Conservation (phyloP, 2,113 vertebrate species). For the Rhynchomys soricoides region DNA sequence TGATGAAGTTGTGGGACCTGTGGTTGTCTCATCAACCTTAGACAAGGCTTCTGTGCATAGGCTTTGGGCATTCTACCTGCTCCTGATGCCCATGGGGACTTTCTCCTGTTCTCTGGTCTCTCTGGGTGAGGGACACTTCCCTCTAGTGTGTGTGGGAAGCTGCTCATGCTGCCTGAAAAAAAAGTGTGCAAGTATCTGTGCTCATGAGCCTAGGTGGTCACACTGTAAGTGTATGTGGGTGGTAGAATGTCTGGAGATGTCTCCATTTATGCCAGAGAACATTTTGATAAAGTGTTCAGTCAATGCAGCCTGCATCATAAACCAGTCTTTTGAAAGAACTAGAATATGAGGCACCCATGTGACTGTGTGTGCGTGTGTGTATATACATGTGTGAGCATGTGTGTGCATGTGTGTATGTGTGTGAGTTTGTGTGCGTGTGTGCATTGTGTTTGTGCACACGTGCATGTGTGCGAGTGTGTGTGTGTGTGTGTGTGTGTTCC, state of each 20-base stretch:
- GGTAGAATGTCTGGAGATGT: background rate
- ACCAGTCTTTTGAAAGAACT: background rate
- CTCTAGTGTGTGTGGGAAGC: background rate
- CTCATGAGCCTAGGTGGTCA: background rate
- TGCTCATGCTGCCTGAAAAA: background rate
- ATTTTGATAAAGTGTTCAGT: background rate
- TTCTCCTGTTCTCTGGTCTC: background rate
- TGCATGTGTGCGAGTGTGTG: background rate
- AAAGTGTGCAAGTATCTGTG: background rate
- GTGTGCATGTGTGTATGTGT: background rate
- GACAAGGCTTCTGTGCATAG: background rate
- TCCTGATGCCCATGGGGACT: background rate
- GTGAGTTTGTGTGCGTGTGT: too few species aligned
- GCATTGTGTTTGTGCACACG: too few species aligned
- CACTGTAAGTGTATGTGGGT: background rate
- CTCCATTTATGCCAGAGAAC: background rate
- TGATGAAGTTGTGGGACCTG: background rate
- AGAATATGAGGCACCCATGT: background rate
- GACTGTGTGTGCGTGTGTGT: too few species aligned
- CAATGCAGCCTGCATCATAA: too few species aligned
- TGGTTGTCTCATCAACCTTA: background rate
- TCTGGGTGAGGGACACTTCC: background rate
- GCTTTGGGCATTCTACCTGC: background rate
- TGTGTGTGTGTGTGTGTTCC: background rate
- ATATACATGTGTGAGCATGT: background rate